A percentile compares a stretch with the other conserved stretches of the same genome.
Evolutionary conservation across 2,113 vertebrate species (phyloP).

Genomic region (Isichthys henryi): DNA sequence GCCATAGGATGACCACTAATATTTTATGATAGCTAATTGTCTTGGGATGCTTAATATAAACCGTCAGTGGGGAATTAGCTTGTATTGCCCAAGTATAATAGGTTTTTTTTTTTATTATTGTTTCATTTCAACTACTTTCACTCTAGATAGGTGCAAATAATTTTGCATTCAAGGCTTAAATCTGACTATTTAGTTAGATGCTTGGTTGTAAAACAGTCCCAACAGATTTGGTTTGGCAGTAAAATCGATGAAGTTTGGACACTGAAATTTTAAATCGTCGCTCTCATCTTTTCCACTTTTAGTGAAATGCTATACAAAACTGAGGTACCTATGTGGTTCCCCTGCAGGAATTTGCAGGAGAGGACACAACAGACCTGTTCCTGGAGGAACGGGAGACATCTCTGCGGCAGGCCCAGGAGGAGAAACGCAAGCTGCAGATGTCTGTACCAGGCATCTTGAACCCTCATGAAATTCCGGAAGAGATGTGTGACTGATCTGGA

Average conservation of each 20-base stretch:
- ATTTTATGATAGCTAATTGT: not conserved
- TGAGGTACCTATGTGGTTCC: not conserved
- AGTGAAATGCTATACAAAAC: not conserved
- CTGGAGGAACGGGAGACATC: conserved; percentile 89
- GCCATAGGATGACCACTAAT: not conserved
- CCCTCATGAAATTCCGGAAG: conserved; percentile 95
- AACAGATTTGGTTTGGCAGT: not conserved
- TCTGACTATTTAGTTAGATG: not conserved
- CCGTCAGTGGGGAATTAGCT: not conserved
- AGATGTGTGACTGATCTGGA: conserved; percentile 85
- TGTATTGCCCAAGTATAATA: not conserved
- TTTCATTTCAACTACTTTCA: not conserved
- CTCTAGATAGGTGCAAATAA: not conserved
- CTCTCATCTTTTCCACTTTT: not conserved
- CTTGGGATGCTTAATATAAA: not conserved
- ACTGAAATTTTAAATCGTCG: not conserved
- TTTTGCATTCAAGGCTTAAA: not conserved
- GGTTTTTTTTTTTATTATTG: not conserved
- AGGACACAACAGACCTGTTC: conserved; percentile 90
- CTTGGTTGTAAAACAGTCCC: not conserved
- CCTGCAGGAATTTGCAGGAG: conserved; percentile 85
- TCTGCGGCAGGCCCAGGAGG: conserved; percentile 90
- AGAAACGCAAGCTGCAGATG: conserved; percentile 95
- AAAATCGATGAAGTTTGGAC: not conserved
- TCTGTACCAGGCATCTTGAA: conserved; percentile 95